phyloP scores from a whole-genome alignment of 2,797 vertebrate species.

The Sebastes steindachneri region DNA sequence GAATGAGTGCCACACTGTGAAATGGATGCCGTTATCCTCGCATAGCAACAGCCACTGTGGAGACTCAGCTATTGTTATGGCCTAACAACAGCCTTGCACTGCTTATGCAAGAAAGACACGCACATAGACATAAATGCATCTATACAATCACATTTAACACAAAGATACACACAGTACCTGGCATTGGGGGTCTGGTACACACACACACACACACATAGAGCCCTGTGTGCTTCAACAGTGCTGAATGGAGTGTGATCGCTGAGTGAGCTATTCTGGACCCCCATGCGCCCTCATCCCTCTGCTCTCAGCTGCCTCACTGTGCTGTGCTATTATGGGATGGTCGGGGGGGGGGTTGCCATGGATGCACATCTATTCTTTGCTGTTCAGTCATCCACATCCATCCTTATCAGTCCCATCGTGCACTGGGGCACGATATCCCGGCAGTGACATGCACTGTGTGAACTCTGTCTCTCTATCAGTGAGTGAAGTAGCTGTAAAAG shows the following conservation, averaged over 20 bases:
- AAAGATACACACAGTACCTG: conserved; percentile 34
- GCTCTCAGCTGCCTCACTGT: conserved; percentile 54
- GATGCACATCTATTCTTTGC: conserved; percentile 68
- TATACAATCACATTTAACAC: conserved; percentile 33
- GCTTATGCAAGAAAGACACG: conserved; percentile 40
- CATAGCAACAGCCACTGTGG: conserved; percentile 55
- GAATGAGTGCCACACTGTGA: conserved; percentile 29
- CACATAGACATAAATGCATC: conserved; percentile 6
- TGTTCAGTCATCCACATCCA: conserved; percentile 58
- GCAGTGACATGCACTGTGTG: conserved; percentile 34
- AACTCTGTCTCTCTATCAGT: conserved; percentile 2
- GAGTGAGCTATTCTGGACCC: conserved; percentile 70
- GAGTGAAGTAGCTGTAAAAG: conserved; percentile 2
- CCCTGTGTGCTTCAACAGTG: conserved; percentile 36
- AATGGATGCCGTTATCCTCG: conserved; percentile 46
- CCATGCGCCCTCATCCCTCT: conserved; percentile 14
- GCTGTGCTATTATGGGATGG: conserved; percentile 74
- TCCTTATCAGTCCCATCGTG: conserved; percentile 55
- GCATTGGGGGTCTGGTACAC: background rate
- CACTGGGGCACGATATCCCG: conserved; percentile 27
- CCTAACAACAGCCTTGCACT: conserved; percentile 42
- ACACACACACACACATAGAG: conserved; percentile 4
- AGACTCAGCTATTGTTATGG: conserved; percentile 57
- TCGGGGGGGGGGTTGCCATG: conserved; percentile 58
- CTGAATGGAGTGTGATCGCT: conserved; percentile 69